Evolutionary conservation across 1,140 invertebrate species (phyloP).

Genomic region (Matsumurasca onukii): DNA sequence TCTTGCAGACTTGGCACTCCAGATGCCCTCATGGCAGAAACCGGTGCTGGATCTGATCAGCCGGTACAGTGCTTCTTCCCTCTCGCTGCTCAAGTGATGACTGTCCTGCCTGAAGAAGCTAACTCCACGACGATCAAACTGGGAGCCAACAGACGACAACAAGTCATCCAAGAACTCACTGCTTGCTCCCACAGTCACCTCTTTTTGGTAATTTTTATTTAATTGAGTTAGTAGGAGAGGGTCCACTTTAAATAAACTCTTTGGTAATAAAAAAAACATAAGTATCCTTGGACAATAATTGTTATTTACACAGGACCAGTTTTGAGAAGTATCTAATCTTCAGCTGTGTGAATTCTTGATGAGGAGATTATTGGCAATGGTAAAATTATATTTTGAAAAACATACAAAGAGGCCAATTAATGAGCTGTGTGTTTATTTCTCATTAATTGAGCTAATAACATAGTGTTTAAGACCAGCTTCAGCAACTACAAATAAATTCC

Average conservation of each 20-base stretch:
- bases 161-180: constrained; percentile 77
- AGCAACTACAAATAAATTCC: too few species aligned
- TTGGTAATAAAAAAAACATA: constrained; percentile 4
- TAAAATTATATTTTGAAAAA: too few species aligned
- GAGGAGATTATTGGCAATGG: too few species aligned
- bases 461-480: too few species aligned
- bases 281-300: too few species aligned
- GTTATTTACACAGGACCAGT: too few species aligned
- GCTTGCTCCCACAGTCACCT: constrained; percentile 63
- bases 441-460: too few species aligned
- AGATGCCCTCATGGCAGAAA: constrained; percentile 91
- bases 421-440: too few species aligned
- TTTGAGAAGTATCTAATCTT: too few species aligned
- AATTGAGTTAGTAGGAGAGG: constrained; percentile 4
- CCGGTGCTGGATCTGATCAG: constrained; percentile 84
- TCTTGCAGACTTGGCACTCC: constrained; percentile 88
- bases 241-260: not conserved
- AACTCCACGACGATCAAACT: constrained; percentile 79
- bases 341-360: too few species aligned
- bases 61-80: constrained; percentile 59
- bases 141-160: constrained; percentile 84
- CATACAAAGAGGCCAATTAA: too few species aligned
- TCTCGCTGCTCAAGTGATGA: constrained; percentile 90
- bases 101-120: constrained; percentile 95
- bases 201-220: constrained; percentile 69